A percentile compares a stretch with the other conserved stretches of the same genome.
Evolutionary conservation across 2,113 vertebrate genomes (phyloP).

Genomic region (Strix aluco): DNA sequence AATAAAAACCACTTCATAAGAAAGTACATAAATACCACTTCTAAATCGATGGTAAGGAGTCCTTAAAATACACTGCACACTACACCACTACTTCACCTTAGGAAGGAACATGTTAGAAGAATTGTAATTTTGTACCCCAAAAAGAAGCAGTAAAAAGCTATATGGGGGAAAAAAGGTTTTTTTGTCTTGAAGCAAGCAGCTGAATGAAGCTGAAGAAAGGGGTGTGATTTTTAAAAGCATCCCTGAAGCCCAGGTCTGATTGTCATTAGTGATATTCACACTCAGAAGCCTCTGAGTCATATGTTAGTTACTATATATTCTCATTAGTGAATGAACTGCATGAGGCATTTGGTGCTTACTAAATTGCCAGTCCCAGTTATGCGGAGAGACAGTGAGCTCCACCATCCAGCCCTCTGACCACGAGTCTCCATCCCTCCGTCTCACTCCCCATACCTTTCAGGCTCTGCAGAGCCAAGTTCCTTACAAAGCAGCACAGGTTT

Average conservation of each 20-base stretch:
- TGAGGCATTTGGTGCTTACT: not conserved
- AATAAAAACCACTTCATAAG: too few species aligned
- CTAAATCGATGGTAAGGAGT: not conserved
- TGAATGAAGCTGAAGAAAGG: not conserved
- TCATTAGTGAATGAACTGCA: not conserved
- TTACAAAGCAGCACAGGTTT: not conserved
- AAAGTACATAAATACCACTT: not conserved
- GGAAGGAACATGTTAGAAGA: not conserved
- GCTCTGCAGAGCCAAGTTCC: not conserved
- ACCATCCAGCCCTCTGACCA: not conserved
- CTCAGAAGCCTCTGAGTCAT: not conserved
- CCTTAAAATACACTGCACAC: not conserved
- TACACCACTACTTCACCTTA: not conserved
- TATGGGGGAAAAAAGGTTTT: rapidly evolving
- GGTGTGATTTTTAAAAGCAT: not conserved
- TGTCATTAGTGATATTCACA: not conserved
- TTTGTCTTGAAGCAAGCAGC: not conserved
- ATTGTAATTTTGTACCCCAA: not conserved
- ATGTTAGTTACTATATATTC: not conserved
- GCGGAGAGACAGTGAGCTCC: not conserved
- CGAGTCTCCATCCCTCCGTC: rapidly evolving
- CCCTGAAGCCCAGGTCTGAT: not conserved
- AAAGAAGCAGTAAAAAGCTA: not conserved
- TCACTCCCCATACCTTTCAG: not conserved
- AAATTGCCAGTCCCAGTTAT: not conserved